Evolutionary conservation across 2,888 invertebrate genomes (phyloP), one percentile per base, ranked within the genome.

Genomic region (Orgyia antiqua): DNA sequence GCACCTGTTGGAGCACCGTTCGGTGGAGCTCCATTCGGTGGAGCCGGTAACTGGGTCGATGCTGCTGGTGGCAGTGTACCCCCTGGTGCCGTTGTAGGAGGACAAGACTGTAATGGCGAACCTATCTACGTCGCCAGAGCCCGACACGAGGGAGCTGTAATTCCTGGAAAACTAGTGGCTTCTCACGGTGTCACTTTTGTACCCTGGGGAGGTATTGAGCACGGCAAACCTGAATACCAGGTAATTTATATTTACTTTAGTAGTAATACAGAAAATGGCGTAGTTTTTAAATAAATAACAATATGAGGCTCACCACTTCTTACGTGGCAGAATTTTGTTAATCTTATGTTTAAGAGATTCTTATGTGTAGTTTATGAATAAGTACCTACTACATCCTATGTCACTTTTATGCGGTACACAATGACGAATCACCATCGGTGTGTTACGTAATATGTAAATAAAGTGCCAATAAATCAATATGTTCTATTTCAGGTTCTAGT

Each of bases 181-280:
- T 91, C 93, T 8, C 95, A 96, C 61, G 92, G 92, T 13, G 90
- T 91, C 23, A 91, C 92, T 9, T 95, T 93, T 62, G 76, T 95
- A 2, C 87, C 95, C 10, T 96, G 94, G 93, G 95, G 95, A 2
- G 95, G 95, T 10, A 83, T 76, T 19, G 96, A 96, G 62, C 92
- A 95, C 50, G 90, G 90, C 34, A 92, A 93, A 62, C 68, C 82
- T 9, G 88, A 92, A 40, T 96, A 95, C 61, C 93, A 96, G 87
- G 92, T 91, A 50, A 23, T 23, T 23, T 23, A 23, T 15, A 4
- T 4, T 15, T 15, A 15, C 15, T n/a, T n/a, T n/a, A n/a, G n/a
- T n/a, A n/a, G n/a, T n/a, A n/a, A n/a, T n/a, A n/a, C n/a, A n/a
- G n/a, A n/a, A n/a, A n/a, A n/a, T n/a, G n/a, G n/a, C n/a, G n/a